Base-by-base conservation (phyloP, 2,888 invertebrate species). In the Neoaliturus tenellus region DNA sequence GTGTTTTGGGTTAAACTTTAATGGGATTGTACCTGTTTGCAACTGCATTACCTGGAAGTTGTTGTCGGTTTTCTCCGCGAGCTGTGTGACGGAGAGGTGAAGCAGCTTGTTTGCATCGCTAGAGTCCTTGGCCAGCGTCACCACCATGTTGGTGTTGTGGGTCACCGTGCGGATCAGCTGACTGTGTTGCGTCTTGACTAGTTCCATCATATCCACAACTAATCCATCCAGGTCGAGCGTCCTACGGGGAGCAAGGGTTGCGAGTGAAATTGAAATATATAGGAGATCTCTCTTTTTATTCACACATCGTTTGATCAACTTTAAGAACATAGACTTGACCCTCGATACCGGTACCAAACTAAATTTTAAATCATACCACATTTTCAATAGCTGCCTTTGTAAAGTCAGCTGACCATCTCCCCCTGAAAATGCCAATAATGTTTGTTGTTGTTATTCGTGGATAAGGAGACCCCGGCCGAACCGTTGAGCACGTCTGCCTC, bases 211-310 rank as follows among this genome's bases (percentile, higher is more conserved):
- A 87, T 90, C 92, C 88, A 92, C 91, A 80, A 93, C 89, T 88
- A 93, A 93, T 85, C 91, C 91, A 88, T 92, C 92, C 87, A 92
- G 93, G 23, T 91, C 91, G 28, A 91, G 90, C 85, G 92, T 92
- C 89, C 93, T 93, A 92, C 85, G 12, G 44, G 17, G 44, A 44
- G 12, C 80, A 85, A 87, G 71, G 44, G 10, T 48, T 80, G 14
- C 23, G 28, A 39, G 39, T 12, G 39, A 5, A 39, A 39, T n/a
- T 8, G 44, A 14, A 44, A 44, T n/a, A n/a, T n/a, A n/a, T n/a
- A n/a, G n/a, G n/a, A n/a, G n/a, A n/a, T n/a, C n/a, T n/a, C n/a
- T n/a, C n/a, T n/a, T n/a, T n/a, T n/a, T n/a, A n/a, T n/a, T n/a
- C n/a, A n/a, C n/a, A n/a, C n/a, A n/a, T n/a, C n/a, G n/a, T n/a